These are phyloP conservation scores for Cacatua alba DNA, from an alignment of 2,113 vertebrate species.

Conservation along the genomic window DNA sequence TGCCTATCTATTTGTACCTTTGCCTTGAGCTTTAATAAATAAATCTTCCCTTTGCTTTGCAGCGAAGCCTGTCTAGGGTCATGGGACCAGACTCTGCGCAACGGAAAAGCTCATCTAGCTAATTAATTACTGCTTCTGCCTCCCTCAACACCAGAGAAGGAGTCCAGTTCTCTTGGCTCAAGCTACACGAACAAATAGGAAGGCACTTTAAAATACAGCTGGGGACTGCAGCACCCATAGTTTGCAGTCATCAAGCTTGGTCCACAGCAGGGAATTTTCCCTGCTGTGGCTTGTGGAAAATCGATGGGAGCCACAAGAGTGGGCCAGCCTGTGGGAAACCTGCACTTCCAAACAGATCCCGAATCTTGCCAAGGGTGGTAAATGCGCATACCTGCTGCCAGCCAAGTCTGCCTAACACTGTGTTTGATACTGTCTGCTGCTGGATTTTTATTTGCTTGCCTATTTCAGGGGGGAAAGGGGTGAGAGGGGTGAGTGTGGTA, in stretches of 20 bases:
- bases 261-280: background rate
- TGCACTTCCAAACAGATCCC: background rate
- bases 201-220: conserved; percentile 19
- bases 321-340: background rate
- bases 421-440: background rate
- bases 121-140: conserved; percentile 52
- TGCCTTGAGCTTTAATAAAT: conserved; percentile 54
- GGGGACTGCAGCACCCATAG: background rate
- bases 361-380: background rate
- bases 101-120: conserved; percentile 41
- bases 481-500: background rate
- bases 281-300: background rate
- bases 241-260: background rate
- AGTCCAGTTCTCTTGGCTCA: conserved; percentile 40
- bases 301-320: background rate
- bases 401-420: background rate
- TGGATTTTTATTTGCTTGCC: background rate
- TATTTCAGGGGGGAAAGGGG: background rate
- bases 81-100: background rate
- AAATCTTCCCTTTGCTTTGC: background rate
- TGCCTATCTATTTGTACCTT: background rate
- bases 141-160: background rate
- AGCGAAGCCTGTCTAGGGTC: background rate
- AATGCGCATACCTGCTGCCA: background rate
- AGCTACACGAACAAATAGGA: background rate